Conservation (phyloP, 2,797 vertebrate genomes). For the Enteromius trimaculatus region DNA sequence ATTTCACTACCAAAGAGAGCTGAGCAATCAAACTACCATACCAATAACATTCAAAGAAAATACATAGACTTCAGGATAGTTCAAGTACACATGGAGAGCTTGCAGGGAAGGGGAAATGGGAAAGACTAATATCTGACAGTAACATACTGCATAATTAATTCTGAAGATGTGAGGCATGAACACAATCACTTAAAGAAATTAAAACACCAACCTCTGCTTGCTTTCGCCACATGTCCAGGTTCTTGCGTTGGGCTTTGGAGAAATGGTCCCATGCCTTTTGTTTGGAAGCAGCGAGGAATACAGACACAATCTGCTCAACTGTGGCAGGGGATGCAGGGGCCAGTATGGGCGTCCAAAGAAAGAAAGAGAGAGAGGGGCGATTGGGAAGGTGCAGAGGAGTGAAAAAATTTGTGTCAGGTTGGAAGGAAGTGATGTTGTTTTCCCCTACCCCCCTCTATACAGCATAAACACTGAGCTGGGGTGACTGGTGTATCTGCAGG, state of each 20-base stretch:
- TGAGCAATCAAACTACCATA: constrained; percentile 32
- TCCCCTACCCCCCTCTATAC: constrained; percentile 59
- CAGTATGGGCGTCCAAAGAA: constrained; percentile 64
- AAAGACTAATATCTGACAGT: constrained; percentile 2
- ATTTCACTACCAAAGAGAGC: constrained; percentile 22
- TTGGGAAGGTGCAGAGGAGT: constrained; percentile 88
- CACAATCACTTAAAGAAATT: constrained; percentile 50
- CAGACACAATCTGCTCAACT: constrained; percentile 99
- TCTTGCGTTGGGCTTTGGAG: constrained; percentile 99
- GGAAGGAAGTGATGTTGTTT: constrained; percentile 73
- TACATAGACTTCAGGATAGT: constrained; percentile 28
- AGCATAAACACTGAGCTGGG: constrained; percentile 51
- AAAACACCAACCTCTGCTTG: constrained; percentile 94
- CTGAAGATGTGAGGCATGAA: constrained; percentile 43
- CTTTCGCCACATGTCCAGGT: constrained; percentile 98
- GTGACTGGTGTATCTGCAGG: constrained; percentile 37
- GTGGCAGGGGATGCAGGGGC: constrained; percentile 74
- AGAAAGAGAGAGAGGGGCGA: constrained; percentile 70
- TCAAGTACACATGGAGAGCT: not conserved
- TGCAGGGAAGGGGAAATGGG: constrained; percentile 12
- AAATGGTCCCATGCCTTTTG: constrained; percentile 99
- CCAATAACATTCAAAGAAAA: constrained; percentile 47
- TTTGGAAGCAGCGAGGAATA: constrained; percentile 99
- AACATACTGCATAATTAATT: constrained; percentile 22
- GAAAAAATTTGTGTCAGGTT: constrained; percentile 88